Evolutionary conservation across 2,797 vertebrate species (phyloP).

Genomic region (Acanthornis magna): DNA sequence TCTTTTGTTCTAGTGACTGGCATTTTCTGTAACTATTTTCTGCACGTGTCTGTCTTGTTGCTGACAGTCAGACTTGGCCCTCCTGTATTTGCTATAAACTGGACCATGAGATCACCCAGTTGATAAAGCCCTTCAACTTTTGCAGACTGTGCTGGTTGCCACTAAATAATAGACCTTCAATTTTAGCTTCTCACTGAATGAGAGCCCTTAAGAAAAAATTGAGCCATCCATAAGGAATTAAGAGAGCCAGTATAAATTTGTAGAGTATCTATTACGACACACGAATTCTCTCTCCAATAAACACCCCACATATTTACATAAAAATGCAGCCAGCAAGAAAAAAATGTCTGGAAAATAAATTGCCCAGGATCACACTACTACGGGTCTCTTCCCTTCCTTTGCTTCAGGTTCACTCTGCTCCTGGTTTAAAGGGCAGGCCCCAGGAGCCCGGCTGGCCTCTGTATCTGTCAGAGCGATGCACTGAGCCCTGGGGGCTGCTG

Average conservation of each 20-base stretch:
- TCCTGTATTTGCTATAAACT: neutral
- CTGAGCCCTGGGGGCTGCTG: neutral
- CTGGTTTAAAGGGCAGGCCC: neutral
- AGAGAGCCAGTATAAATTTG: neutral
- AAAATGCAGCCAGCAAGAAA: neutral
- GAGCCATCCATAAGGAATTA: neutral
- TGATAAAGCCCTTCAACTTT: neutral
- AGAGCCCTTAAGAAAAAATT: neutral
- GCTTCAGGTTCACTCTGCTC: no score
- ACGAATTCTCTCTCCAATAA: neutral
- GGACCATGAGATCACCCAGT: rapidly evolving
- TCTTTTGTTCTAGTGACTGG: neutral
- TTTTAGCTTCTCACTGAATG: neutral
- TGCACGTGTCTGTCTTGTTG: neutral
- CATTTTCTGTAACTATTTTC: constrained; percentile 2
- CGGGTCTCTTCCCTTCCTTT: neutral
- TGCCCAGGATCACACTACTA: neutral
- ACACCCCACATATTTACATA: neutral
- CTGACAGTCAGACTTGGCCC: neutral
- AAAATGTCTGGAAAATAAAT: neutral
- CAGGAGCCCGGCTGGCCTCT: rapidly evolving
- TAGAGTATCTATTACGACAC: neutral
- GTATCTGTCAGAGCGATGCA: rapidly evolving
- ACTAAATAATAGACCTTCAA: neutral
- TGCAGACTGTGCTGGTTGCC: neutral